Evolutionary conservation across 2,113 vertebrate genomes (phyloP).

Genomic region (Antechinus flavipes): DNA sequence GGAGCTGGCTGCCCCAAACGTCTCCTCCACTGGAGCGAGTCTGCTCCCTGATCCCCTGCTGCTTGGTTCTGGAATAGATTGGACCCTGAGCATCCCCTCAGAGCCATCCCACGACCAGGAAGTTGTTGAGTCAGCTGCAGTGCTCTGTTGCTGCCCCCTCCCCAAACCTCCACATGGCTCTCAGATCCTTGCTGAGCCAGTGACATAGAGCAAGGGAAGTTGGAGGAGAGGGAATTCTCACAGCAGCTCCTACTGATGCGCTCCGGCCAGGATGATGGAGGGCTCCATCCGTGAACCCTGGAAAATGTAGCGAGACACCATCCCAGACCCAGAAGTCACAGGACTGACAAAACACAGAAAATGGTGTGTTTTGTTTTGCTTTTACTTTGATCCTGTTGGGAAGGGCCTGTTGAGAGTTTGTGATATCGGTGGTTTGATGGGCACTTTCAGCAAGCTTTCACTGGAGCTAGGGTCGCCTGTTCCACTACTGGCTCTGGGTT

Average conservation of each 20-base stretch:
- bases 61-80: not conserved
- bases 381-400: not conserved
- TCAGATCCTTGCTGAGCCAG: not conserved
- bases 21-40: not conserved
- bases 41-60: too few relatives aligned
- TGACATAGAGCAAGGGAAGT: too few relatives aligned
- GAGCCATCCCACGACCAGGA: not conserved
- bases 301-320: not conserved
- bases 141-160: too few relatives aligned
- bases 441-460: not conserved
- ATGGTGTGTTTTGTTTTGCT: not conserved
- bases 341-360: not conserved
- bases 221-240: not conserved
- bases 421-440: not conserved
- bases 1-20: not conserved
- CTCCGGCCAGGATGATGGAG: not conserved
- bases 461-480: too few relatives aligned
- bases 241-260: too few relatives aligned
- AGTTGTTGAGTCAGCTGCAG: not conserved
- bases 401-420: not conserved
- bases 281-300: not conserved
- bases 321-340: not conserved
- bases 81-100: not conserved
- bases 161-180: not conserved
- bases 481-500: not conserved